These are phyloP conservation scores for Drosophila pandora DNA, from an alignment of 1,140 invertebrate species.

Conservation along the genomic window DNA sequence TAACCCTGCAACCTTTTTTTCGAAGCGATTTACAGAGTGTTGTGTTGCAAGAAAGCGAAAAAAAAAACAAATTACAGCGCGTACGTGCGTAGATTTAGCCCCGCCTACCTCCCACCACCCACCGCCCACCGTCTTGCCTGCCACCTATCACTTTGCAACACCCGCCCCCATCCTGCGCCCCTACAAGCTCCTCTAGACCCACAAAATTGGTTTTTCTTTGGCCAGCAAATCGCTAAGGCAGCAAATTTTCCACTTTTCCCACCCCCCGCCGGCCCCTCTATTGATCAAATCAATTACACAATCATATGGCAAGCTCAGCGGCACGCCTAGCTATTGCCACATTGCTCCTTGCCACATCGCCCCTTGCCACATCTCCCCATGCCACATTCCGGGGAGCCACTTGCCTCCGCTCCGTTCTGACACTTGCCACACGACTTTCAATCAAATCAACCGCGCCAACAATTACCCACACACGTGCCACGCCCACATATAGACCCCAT, in stretches of 20 bases:
- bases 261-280: slow-evolving; percentile 30
- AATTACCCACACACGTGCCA: slow-evolving; percentile 69
- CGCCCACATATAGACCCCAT: slow-evolving; percentile 11
- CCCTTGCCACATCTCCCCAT: background rate
- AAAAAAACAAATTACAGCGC: slow-evolving; percentile 43
- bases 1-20: background rate
- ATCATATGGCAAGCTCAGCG: slow-evolving; percentile 68
- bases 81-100: slow-evolving; percentile 54
- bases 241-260: slow-evolving; percentile 32
- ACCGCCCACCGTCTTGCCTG: background rate
- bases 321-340: slow-evolving; percentile 35
- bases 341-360: background rate
- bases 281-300: slow-evolving; percentile 80
- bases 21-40: background rate
- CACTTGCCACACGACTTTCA: slow-evolving; percentile 69
- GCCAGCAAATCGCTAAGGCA: slow-evolving; percentile 51
- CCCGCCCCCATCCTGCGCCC: background rate
- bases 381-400: slow-evolving; percentile 7
- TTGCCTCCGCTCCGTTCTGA: slow-evolving; percentile 37
- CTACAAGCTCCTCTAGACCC: slow-evolving; percentile 13
- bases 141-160: background rate
- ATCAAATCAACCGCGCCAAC: slow-evolving; percentile 73
- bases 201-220: slow-evolving; percentile 60
- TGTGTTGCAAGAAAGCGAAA: background rate
- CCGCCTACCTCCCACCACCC: no score